Evolutionary conservation across 1,140 invertebrate genomes (phyloP), one percentile per base, ranked within the genome.

Genomic region (Drosophila arawakana): DNA sequence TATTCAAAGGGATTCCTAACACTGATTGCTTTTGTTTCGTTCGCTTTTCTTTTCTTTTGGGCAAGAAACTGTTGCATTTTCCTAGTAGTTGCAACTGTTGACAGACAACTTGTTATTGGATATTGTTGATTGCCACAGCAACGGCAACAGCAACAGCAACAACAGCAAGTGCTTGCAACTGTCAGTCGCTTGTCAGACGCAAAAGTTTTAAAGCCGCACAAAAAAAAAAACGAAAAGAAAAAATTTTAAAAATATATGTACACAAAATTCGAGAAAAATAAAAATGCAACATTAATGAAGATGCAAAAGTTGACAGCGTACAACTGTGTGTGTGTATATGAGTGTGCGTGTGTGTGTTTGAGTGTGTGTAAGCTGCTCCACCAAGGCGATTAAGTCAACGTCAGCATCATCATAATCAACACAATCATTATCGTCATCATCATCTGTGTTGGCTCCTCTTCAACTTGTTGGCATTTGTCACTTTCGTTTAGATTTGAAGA

Each of bases 301-400:
- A 90, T 90, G 85, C 85, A 81, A 89, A 89, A 81, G 84, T 79
- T 89, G 84, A 89, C 80, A 88, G 77, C 59, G 25, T 41, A 69
- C 80, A 83, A 73, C 78, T 81, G 76, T 75, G 15, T 59, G 9
- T 43, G 41, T 55, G 50, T 35, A 15, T 15, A 15, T 15, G 15
- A 15, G 13, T 37, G 18, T 54, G 43, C 15, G 25, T 46, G 11
- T 37, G 30, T 63, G 37, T 37, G 39, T 54, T 21, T 21, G 68
- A 59, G 65, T 61, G 43, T 44, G 35, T 46, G 74, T 73, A 69
- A 74, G 72, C 72, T 66, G 44, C 47, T 57, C 15, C 62, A 79
- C 60, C 65, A 52, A 80, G 74, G 54, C 77, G 83, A 85, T 85
- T 86, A 82, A 88, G 68, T 52, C 55, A 60, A 69, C 66, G 65